These are phyloP conservation scores for Hemithea aestivaria DNA, from an alignment of 2,888 invertebrate genomes.

Conservation along the genomic window DNA sequence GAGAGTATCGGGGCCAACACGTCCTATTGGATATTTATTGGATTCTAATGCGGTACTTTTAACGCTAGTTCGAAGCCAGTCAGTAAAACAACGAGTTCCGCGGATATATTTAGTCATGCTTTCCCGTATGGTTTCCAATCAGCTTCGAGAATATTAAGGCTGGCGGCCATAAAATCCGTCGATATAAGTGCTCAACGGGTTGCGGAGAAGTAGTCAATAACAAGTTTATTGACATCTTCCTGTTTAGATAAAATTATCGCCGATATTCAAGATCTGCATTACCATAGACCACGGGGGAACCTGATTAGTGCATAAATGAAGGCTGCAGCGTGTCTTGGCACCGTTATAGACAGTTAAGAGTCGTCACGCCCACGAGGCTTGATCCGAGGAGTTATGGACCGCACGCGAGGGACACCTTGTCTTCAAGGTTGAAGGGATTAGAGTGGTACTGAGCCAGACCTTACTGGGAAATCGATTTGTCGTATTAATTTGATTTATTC, in stretches of 20 bases:
- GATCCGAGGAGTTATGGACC: slow-evolving; percentile 43
- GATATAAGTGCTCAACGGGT: slow-evolving; percentile 10
- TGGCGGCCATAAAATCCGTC: slow-evolving; percentile 9
- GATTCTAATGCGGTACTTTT: slow-evolving; percentile 21
- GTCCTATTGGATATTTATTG: slow-evolving; percentile 24
- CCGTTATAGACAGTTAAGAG: slow-evolving; percentile 35
- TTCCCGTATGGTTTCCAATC: slow-evolving; percentile 5
- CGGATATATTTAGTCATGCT: slow-evolving; percentile 7
- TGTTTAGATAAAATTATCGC: slow-evolving; percentile 27
- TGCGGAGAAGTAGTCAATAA: slow-evolving; percentile 7
- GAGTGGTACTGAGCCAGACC: slow-evolving; percentile 1
- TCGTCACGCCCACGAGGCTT: slow-evolving; percentile 42
- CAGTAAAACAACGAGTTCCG: slow-evolving; percentile 4
- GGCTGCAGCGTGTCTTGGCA: slow-evolving; percentile 27
- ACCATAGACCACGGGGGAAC: slow-evolving; percentile 28
- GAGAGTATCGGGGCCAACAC: slow-evolving; percentile 25
- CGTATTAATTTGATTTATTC: too few species aligned
- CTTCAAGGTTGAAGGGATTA: slow-evolving; percentile 28
- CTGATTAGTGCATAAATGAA: slow-evolving; percentile 31
- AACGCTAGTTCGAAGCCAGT: slow-evolving; percentile 7
- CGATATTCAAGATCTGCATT: slow-evolving; percentile 23
- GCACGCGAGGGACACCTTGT: slow-evolving; percentile 33
- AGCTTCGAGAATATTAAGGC: slow-evolving; percentile 10
- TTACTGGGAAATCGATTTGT: too few species aligned
- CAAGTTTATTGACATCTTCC: slow-evolving; percentile 21